phyloP scores from a whole-genome alignment of 2,888 invertebrate species.

The Chrysotoxum bicinctum region DNA sequence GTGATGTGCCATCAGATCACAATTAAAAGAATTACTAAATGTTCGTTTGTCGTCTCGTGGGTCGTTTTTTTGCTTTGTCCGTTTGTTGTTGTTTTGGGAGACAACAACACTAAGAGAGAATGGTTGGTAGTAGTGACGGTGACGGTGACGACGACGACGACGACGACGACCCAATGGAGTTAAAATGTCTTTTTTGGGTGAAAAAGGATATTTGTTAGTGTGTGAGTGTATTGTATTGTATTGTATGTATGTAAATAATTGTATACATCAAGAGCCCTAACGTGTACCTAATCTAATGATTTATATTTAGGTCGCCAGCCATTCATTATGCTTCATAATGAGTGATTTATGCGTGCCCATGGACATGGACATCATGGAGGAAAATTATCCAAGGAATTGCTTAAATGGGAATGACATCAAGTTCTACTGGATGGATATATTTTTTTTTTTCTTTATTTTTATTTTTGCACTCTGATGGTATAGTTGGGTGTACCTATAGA shows the following conservation, averaged over 20 bases:
- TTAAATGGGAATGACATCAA: conserved; percentile 67
- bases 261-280: conserved; percentile 55
- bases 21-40: conserved; percentile 73
- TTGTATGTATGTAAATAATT: conserved; percentile 25
- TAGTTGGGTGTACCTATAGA: too few species aligned
- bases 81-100: conserved; percentile 24
- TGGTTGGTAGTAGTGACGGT: neutral
- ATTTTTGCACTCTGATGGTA: neutral
- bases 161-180: conserved; percentile 61
- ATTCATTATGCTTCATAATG: conserved; percentile 82
- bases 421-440: conserved; percentile 39
- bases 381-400: conserved; percentile 72
- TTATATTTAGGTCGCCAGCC: conserved; percentile 82
- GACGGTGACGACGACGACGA: neutral
- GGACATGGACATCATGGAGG: conserved; percentile 73
- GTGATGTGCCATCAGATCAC: conserved; percentile 73
- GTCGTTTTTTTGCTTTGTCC: conserved; percentile 40
- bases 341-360: conserved; percentile 81
- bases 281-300: conserved; percentile 81
- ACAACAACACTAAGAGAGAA: conserved; percentile 6
- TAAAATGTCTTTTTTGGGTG: conserved; percentile 67
- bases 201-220: conserved; percentile 46
- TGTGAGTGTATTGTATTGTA: conserved; percentile 50
- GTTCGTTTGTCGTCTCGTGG: conserved; percentile 61
- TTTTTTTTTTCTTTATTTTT: neutral